Percentiles rank a stretch among this genome's conserved stretches.
Evolutionary conservation across 2,888 invertebrate species (phyloP).

Genomic region (Acleris laterana): DNA sequence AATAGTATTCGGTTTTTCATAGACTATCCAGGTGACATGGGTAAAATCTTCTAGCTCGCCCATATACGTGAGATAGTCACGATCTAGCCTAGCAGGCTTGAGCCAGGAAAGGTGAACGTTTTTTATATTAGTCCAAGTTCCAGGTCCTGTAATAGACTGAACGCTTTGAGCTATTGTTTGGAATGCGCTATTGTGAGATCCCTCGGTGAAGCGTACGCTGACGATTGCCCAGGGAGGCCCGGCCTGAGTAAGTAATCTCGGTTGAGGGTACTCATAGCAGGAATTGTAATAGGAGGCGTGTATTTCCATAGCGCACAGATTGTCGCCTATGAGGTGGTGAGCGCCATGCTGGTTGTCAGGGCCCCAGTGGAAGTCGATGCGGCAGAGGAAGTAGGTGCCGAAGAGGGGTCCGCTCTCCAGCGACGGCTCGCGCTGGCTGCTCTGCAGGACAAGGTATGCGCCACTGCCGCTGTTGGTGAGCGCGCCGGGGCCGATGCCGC

Average conservation of each 20-base stretch:
- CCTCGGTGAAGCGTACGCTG: constrained; percentile 6
- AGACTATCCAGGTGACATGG: constrained; percentile 18
- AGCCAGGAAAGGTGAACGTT: constrained; percentile 6
- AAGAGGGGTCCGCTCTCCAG: constrained; percentile 13
- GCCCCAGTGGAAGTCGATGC: constrained; percentile 28
- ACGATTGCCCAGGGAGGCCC: constrained; percentile 8
- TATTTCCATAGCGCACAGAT: constrained; percentile 26
- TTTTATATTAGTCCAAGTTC: background rate
- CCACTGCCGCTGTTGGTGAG: constrained; percentile 5
- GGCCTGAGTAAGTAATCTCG: background rate
- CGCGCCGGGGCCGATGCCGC: constrained; percentile 4
- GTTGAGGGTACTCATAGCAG: constrained; percentile 12
- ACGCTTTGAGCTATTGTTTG: constrained; percentile 10
- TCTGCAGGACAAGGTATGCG: background rate
- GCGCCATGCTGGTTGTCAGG: constrained; percentile 13
- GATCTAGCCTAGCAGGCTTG: constrained; percentile 1
- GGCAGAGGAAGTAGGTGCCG: constrained; percentile 12
- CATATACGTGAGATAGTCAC: constrained; percentile 14
- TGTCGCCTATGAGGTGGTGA: constrained; percentile 20
- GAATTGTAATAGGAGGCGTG: constrained; percentile 27
- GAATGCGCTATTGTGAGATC: constrained; percentile 6
- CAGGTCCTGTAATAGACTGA: constrained; percentile 5
- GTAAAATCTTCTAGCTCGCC: background rate
- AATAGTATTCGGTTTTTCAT: constrained; percentile 8
- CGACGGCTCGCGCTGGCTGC: constrained; percentile 3